Percentiles rank a stretch among this genome's conserved stretches.
phyloP scores from a whole-genome alignment of 53 echinoderm and acorn worm genomes.

The Luidia sarsii region DNA sequence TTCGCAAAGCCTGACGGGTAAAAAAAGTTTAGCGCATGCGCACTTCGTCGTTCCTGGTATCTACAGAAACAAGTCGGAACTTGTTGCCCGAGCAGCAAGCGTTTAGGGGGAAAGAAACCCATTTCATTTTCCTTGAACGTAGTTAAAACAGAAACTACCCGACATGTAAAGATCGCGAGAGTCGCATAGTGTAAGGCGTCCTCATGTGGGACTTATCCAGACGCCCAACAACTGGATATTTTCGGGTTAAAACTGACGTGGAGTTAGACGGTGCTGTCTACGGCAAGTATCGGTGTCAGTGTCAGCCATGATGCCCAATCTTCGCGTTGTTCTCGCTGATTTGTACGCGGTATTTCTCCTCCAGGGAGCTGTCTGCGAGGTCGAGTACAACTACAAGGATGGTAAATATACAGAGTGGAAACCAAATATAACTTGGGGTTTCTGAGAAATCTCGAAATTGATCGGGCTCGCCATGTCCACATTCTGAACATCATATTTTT shows the following conservation, averaged over 20 bases:
- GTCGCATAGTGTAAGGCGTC: no score
- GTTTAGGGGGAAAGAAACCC: no score
- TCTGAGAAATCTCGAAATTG: no score
- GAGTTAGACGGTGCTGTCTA: no score
- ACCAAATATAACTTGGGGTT: neutral
- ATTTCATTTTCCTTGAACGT: no score
- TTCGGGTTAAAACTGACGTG: no score
- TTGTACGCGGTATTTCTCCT: neutral
- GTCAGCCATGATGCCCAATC: neutral
- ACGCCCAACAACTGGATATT: no score
- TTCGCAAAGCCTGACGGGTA: slow-evolving; percentile 35
- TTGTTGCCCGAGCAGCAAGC: no score
- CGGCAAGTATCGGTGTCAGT: no score
- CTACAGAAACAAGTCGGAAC: neutral
- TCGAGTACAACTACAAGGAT: slow-evolving; percentile 1
- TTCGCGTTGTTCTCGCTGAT: neutral
- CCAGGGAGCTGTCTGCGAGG: neutral
- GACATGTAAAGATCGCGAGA: no score
- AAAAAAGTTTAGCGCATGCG: slow-evolving; percentile 30
- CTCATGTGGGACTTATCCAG: no score
- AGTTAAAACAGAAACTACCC: no score
- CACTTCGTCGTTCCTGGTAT: neutral
- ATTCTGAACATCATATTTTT: neutral
- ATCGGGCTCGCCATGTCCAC: neutral
- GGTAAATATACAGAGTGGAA: neutral